These are phyloP conservation scores for Onychostruthus taczanowskii DNA, from an alignment of 2,113 vertebrate genomes.

Conservation along the genomic window DNA sequence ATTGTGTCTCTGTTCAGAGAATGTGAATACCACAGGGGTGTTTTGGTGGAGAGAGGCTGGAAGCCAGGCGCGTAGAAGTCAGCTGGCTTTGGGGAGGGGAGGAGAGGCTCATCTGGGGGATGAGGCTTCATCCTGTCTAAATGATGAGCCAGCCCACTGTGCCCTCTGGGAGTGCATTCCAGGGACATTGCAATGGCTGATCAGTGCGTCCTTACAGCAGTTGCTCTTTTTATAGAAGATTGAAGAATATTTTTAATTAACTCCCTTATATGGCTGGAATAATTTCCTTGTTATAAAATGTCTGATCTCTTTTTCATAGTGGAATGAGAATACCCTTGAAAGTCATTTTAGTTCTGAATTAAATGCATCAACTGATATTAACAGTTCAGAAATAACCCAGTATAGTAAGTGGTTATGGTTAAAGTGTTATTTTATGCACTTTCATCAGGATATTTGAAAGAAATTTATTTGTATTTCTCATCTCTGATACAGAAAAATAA, in stretches of 20 bases:
- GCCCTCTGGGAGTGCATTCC: neutral
- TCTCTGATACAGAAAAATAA: neutral
- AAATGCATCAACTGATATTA: neutral
- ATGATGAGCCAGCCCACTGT: neutral
- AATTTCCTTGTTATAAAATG: constrained; percentile 7
- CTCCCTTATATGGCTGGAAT: constrained; percentile 11
- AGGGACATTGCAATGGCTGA: neutral
- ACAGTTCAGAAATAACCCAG: neutral
- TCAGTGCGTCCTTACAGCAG: fast-evolving
- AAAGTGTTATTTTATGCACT: neutral
- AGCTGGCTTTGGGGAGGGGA: neutral
- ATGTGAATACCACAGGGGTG: no score
- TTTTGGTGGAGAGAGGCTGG: neutral
- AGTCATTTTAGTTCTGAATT: neutral
- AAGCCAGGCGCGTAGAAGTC: neutral
- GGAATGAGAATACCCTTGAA: constrained; percentile 19
- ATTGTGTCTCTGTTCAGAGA: no score
- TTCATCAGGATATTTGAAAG: neutral
- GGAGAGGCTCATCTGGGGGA: neutral
- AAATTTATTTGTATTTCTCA: neutral
- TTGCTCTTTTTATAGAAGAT: constrained; percentile 36
- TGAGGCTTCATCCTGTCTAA: neutral
- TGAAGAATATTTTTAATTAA: constrained; percentile 60
- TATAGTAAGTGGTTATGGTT: neutral
- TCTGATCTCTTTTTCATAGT: neutral